These are phyloP conservation scores for Rhagophthalmus giganteus DNA, from an alignment of 2,888 invertebrate species.

Conservation along the genomic window DNA sequence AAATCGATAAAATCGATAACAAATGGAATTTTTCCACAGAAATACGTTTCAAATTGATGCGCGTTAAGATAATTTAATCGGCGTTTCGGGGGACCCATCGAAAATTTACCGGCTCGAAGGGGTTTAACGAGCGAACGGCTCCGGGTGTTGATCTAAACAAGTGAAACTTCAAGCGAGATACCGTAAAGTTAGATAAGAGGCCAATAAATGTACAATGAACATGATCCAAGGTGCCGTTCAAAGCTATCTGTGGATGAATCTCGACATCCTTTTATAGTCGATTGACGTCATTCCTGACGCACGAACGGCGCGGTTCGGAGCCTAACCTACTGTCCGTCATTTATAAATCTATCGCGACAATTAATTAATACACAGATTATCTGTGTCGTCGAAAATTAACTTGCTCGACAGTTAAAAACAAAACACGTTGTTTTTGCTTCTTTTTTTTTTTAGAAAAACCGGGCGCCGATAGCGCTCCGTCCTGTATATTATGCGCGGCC, in stretches of 20 bases:
- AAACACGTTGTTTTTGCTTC: too few species aligned
- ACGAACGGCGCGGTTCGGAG: constrained; percentile 33
- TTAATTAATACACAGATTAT: constrained; percentile 25
- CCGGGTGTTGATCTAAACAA: background rate
- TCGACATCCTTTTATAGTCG: constrained; percentile 39
- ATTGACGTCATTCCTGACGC: constrained; percentile 43
- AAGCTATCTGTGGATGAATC: constrained; percentile 30
- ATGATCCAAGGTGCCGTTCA: constrained; percentile 20
- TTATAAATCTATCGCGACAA: constrained; percentile 23
- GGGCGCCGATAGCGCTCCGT: too few species aligned
- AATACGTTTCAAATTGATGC: too few species aligned
- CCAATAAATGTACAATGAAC: constrained; percentile 22
- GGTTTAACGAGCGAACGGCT: too few species aligned
- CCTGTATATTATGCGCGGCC: too few species aligned
- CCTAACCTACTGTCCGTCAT: constrained; percentile 29
- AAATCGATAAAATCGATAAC: constrained; percentile 3
- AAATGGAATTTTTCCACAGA: background rate
- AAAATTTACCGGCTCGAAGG: too few species aligned
- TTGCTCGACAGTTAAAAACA: too few species aligned
- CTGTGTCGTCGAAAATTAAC: background rate
- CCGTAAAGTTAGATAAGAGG: constrained; percentile 4
- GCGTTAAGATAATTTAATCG: too few species aligned
- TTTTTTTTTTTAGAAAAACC: too few species aligned
- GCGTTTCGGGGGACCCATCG: too few species aligned
- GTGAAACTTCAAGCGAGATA: constrained; percentile 5